Conservation (phyloP, 2,797 vertebrate species). For the Yasuhikotakia modesta region DNA sequence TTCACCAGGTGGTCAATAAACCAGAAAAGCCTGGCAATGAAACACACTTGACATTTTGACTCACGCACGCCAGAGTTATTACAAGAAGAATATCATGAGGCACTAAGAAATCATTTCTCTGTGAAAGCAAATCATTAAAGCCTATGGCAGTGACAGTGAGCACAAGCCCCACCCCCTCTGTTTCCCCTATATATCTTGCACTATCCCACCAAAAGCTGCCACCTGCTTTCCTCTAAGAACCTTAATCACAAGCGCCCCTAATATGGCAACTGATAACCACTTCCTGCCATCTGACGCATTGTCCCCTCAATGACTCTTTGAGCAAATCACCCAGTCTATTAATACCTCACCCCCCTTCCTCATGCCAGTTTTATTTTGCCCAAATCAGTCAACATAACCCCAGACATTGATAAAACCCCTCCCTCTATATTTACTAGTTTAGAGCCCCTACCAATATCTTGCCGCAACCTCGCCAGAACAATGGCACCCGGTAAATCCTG, state of each 20-base stretch:
- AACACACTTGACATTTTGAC: conserved; percentile 37
- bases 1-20: conserved; percentile 26
- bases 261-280: conserved; percentile 43
- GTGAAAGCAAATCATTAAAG: conserved; percentile 39
- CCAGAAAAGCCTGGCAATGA: conserved; percentile 4
- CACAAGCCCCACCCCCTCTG: not conserved
- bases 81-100: conserved; percentile 34
- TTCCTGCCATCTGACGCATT: conserved; percentile 67
- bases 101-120: conserved; percentile 32
- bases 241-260: conserved; percentile 41
- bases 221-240: conserved; percentile 52
- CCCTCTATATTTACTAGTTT: conserved; percentile 44
- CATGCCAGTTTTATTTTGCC: conserved; percentile 41
- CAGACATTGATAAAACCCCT: conserved; percentile 49
- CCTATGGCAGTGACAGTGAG: conserved; percentile 24
- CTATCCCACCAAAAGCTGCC: conserved; percentile 48
- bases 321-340: conserved; percentile 53
- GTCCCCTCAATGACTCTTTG: conserved; percentile 69
- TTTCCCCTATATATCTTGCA: conserved; percentile 10
- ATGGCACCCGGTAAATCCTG: conserved; percentile 60
- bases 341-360: conserved; percentile 71
- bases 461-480: conserved; percentile 50
- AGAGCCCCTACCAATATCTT: conserved; percentile 44
- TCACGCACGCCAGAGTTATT: conserved; percentile 19
- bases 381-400: conserved; percentile 40